Evolutionary conservation across 2,888 invertebrate genomes (phyloP).

Genomic region (Synanthedon andrenaeformis): DNA sequence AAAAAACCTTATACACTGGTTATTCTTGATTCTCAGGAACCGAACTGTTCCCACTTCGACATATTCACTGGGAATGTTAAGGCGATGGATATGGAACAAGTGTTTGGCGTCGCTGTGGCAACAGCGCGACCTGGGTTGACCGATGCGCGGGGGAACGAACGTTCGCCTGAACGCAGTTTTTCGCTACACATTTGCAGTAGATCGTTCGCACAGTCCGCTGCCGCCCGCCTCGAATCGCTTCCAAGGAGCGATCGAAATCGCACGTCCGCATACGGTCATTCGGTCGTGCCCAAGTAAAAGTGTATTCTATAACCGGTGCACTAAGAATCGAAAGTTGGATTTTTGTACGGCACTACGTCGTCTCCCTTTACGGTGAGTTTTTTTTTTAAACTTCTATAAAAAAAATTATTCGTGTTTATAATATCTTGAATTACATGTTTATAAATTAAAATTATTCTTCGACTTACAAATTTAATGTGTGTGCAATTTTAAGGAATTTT

Average conservation of each 20-base stretch:
- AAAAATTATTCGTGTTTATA: too few relatives aligned
- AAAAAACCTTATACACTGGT: too few relatives aligned
- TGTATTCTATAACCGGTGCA: conserved; percentile 25
- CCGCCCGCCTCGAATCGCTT: conserved; percentile 24
- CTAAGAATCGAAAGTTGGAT: conserved; percentile 32
- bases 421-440: too few relatives aligned
- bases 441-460: too few relatives aligned
- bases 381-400: not conserved
- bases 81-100: not conserved
- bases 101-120: not conserved
- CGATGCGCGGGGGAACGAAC: conserved; percentile 50
- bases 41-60: too few relatives aligned
- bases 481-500: too few relatives aligned
- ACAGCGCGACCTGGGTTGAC: conserved; percentile 30
- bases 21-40: too few relatives aligned
- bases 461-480: too few relatives aligned
- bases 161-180: conserved; percentile 6
- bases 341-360: conserved; percentile 28
- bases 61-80: not conserved
- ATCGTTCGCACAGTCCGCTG: conserved; percentile 42
- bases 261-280: not conserved
- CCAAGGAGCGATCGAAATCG: not conserved
- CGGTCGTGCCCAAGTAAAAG: conserved; percentile 14
- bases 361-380: conserved; percentile 40
- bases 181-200: conserved; percentile 36